Conservation (phyloP, 2,797 vertebrate genomes). For the Muscicapa striata region DNA sequence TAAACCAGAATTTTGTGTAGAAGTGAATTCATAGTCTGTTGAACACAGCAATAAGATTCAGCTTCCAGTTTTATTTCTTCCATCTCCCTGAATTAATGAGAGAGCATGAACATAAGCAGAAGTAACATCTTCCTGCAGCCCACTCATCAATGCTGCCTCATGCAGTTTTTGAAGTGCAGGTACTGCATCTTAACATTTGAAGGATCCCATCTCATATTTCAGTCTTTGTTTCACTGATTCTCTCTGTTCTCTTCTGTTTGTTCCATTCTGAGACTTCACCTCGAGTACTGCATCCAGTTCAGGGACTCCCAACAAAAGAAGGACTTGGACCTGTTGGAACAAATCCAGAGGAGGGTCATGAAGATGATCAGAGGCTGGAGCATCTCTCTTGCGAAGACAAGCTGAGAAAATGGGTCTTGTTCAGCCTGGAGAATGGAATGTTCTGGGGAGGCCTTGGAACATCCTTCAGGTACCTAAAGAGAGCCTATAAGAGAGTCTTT, state of each 20-base stretch:
- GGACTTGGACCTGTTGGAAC: background rate
- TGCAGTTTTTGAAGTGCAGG: background rate
- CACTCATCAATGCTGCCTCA: background rate
- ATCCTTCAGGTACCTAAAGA: background rate
- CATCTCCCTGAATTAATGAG: background rate
- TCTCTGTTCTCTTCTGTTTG: background rate
- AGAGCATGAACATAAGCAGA: background rate
- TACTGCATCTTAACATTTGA: background rate
- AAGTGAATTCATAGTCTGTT: background rate
- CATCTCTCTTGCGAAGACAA: background rate
- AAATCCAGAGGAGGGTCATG: background rate
- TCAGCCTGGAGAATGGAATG: background rate
- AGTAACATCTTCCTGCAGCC: background rate
- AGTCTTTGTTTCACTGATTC: background rate
- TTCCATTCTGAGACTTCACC: background rate
- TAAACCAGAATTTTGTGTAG: background rate
- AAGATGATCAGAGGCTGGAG: background rate
- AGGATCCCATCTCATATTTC: background rate
- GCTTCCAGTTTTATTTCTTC: background rate
- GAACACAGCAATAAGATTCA: background rate
- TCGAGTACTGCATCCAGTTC: fast-evolving
- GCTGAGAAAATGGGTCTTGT: background rate
- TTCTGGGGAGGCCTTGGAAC: background rate
- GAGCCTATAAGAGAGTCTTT: background rate
- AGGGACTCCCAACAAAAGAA: background rate